Base-by-base conservation (phyloP, 2,113 vertebrate genomes). In the Tiliqua scincoides region DNA sequence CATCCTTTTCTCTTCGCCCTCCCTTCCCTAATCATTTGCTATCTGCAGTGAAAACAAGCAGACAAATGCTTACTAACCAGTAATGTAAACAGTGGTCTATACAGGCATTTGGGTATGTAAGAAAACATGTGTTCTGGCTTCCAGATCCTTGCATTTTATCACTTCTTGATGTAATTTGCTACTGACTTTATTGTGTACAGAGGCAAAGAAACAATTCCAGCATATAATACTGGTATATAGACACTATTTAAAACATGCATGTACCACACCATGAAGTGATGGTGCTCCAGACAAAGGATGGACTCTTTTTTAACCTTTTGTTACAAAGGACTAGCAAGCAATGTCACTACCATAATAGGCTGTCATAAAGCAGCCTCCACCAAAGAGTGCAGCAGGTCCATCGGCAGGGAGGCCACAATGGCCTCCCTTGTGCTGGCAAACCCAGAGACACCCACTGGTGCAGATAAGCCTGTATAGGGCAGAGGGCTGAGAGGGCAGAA, bases 101-200 rank as follows among this genome's bases (percentile, higher is more conserved):
- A 91, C 32, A 89, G 91, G 73, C 87, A 89, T 82, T 86, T 89
- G 77, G 85, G 81, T 68, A 84, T 91, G 84, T 88, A 94, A 88
- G 91, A 94, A 86, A 94, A 89, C 71, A 90, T 79, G 90, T 83
- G 84, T 57, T 89, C 82, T 92, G 87, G 89, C 89, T 94, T 91
- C n/a, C 74, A 89, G 88, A 80, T 62, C 77, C 87, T 32, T 54
- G 5, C 0, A 1, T 86, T 91, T 90, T 88, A 92, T 90, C 94
- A 94, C 86, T 89, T 92, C 76, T 91, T 84, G 82, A 93, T 82
- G 89, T 9, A 86, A 54, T 92, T 94, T 94, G 90, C 91, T 93
- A 96, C 87, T 89, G 95, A 96, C 89, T 61, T 0, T 73, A 93
- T 88, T 77, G 93, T 87, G 68, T 78, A 88, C 57, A 59, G 43